Base-by-base conservation (phyloP, 2,797 vertebrate genomes). In the Xiphophorus birchmanni region DNA sequence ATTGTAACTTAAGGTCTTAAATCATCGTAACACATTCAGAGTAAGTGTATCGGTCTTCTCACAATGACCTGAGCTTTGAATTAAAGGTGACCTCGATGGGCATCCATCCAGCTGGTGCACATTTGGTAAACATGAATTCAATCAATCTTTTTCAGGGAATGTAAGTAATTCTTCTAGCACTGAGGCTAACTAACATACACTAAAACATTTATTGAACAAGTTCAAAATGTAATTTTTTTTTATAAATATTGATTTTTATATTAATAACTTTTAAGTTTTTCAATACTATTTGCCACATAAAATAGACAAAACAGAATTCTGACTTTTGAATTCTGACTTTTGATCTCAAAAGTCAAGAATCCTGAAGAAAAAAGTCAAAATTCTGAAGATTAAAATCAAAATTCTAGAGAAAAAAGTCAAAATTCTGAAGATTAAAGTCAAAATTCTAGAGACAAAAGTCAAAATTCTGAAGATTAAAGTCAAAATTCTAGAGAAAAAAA, bases 61-160 rank as follows among this genome's bases (percentile, higher is more conserved):
- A 54, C 60, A 58, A 71, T 78, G 75, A 86, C 81, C 84, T 26
- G 50, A 69, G 74, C 65, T 74, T 83, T 82, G 37, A 84, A 84
- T 81, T 82, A 86, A 86, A 84, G 82, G 40, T 79, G 74, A 80
- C 78, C 80, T 82, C 50, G 74, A 88, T 79, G 81, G 80, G 80
- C 77, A 23, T 4, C 2, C 35, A n/a, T 88, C 82, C 81, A 90
- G 86, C 65, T 78, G 80, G 65, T 85, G 6, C 44, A 40, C 58
- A 77, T 77, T 60, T 17, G 65, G 42, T 65, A 74, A 79, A 85
- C 84, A 63, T 82, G 74, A 79, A 54, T 73, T 76, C 50, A 81
- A 84, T 82, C 84, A 81, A 87, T 82, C 83, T 88, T 85, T 58
- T 80, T 82, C 75, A 81, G n/a, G 63, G 0, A 87, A 65, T 63